These are phyloP conservation scores for Aspidiotus destructor DNA, from an alignment of 2,888 invertebrate species.

Conservation along the genomic window DNA sequence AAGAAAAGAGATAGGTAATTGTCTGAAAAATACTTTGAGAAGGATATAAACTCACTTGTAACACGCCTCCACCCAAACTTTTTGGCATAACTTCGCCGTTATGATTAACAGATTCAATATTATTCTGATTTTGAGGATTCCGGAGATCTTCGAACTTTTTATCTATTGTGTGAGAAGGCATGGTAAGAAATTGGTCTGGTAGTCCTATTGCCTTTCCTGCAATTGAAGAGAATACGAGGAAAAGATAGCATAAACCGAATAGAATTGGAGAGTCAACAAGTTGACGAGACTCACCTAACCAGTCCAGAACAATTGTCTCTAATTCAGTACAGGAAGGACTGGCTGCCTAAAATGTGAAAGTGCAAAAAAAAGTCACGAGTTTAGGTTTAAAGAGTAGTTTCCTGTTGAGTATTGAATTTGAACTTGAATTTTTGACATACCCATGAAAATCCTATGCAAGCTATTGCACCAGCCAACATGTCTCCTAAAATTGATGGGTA, in stretches of 20 bases:
- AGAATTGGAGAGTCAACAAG: not conserved
- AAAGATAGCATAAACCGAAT: not conserved
- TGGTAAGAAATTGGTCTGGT: conserved; percentile 76
- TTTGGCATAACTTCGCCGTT: conserved; percentile 10
- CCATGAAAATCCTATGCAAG: conserved; percentile 98
- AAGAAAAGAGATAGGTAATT: too few relatives aligned
- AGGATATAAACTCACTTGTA: conserved; percentile 56
- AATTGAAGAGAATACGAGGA: conserved; percentile 31
- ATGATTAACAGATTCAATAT: conserved; percentile 6
- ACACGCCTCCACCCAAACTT: conserved; percentile 54
- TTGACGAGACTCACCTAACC: conserved; percentile 60
- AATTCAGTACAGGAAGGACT: conserved; percentile 94
- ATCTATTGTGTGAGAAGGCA: conserved; percentile 53
- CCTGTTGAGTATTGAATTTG: not conserved
- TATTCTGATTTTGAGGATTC: conserved; percentile 9
- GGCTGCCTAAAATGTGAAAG: conserved; percentile 58
- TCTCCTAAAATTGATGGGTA: conserved; percentile 96
- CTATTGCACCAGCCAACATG: conserved; percentile 92
- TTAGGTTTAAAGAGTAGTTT: not conserved
- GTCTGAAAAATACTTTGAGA: too few relatives aligned
- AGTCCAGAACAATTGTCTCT: conserved; percentile 90
- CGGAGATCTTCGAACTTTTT: conserved; percentile 59
- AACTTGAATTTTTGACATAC: conserved; percentile 45
- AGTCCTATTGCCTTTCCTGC: conserved; percentile 81
- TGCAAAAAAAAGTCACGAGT: not conserved